A percentile compares a stretch with the other conserved stretches of the same genome.
Evolutionary conservation across 2,888 invertebrate genomes (phyloP).

Genomic region (Pollenia amentaria): DNA sequence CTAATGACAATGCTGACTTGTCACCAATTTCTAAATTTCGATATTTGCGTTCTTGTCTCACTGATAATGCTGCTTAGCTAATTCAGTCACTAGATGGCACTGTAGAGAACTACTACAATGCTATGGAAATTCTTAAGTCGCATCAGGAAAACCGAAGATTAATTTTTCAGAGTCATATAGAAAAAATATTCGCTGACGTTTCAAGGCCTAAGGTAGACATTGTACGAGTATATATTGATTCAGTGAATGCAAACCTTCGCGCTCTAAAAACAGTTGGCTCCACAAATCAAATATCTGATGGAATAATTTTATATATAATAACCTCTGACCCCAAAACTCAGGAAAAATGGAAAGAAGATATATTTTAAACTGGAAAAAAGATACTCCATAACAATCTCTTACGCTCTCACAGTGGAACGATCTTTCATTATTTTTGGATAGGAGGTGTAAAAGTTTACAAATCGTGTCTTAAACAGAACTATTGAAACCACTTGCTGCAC

Average conservation of each 20-base stretch:
- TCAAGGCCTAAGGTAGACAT: slow-evolving; percentile 9
- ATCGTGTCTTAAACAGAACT: neutral
- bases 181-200: slow-evolving; percentile 53
- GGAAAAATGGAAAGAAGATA: slow-evolving; percentile 50
- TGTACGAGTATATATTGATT: slow-evolving; percentile 58
- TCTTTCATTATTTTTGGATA: slow-evolving; percentile 19
- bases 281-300: slow-evolving; percentile 29
- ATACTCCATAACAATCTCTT: neutral
- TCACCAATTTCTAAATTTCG: slow-evolving; percentile 31
- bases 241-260: slow-evolving; percentile 38
- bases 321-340: slow-evolving; percentile 47
- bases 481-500: neutral
- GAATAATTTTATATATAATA: slow-evolving; percentile 27
- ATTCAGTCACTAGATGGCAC: slow-evolving; percentile 37
- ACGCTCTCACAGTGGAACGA: slow-evolving; percentile 17
- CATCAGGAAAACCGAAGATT: slow-evolving; percentile 16
- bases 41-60: slow-evolving; percentile 36
- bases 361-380: neutral
- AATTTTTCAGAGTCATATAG: slow-evolving; percentile 54
- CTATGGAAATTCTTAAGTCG: slow-evolving; percentile 10
- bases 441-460: slow-evolving; percentile 32
- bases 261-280: slow-evolving; percentile 28
- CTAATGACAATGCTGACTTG: too few relatives aligned
- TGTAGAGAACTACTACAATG: slow-evolving; percentile 26
- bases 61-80: slow-evolving; percentile 15